These are phyloP conservation scores for Myotis pilosus DNA, from an alignment of 2,797 vertebrate species.

Conservation along the genomic window DNA sequence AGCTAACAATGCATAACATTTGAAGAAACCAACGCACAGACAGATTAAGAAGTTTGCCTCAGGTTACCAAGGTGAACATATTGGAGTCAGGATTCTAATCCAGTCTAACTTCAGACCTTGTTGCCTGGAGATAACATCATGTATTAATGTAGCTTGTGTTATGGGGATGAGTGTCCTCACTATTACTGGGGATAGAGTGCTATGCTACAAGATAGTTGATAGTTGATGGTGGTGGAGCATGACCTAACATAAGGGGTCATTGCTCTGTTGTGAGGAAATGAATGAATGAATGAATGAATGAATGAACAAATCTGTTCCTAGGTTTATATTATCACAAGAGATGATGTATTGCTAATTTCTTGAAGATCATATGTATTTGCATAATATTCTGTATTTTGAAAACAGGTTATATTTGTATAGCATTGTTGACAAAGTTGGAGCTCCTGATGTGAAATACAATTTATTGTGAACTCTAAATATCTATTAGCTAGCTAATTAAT, in stretches of 20 bases:
- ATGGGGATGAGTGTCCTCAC: not conserved
- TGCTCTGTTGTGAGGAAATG: not conserved
- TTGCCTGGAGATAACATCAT: not conserved
- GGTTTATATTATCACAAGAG: not conserved
- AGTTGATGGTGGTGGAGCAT: not conserved
- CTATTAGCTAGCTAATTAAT: slow-evolving; percentile 12
- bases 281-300: not conserved
- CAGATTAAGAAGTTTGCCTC: not conserved
- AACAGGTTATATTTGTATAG: not conserved
- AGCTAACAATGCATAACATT: not conserved
- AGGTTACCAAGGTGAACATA: not conserved
- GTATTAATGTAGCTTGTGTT: not conserved
- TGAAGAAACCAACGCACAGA: not conserved
- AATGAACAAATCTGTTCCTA: not conserved
- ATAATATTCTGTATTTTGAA: slow-evolving; percentile 14
- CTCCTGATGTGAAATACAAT: not conserved
- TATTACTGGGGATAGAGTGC: not conserved
- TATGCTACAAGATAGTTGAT: not conserved
- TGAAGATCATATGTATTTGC: not conserved
- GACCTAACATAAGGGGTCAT: not conserved
- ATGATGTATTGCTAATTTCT: not conserved
- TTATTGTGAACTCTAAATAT: not conserved
- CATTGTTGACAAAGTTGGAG: not conserved
- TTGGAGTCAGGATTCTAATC: not conserved
- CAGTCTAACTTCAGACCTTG: not conserved